Percentiles rank a stretch among this genome's conserved stretches.
Evolutionary conservation across 2,888 invertebrate genomes (phyloP).

Genomic region (Tetranychus truncatus): DNA sequence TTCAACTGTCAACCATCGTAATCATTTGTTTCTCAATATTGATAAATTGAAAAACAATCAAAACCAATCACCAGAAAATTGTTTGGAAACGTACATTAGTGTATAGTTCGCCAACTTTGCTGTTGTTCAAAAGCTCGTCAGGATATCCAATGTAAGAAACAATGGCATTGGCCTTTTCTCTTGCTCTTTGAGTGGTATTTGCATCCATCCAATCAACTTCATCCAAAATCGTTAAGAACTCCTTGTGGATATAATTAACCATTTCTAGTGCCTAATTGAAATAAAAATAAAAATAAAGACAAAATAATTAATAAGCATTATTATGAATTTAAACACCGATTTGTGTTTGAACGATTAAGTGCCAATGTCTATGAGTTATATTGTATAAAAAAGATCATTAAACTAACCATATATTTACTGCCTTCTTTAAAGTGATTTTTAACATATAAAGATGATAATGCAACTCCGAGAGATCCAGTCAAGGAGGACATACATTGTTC

Average conservation of each 20-base stretch:
- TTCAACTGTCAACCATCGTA: neutral
- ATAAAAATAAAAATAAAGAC: neutral
- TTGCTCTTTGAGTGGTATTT: conserved; percentile 41
- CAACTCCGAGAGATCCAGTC: conserved; percentile 26
- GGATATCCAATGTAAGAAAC: conserved; percentile 28
- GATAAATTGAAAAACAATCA: neutral
- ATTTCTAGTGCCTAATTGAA: conserved; percentile 49
- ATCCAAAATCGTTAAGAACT: conserved; percentile 59
- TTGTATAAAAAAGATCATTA: neutral
- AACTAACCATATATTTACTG: conserved; percentile 46
- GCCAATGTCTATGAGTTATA: too few species aligned
- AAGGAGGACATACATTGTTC: conserved; percentile 59
- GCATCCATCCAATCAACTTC: conserved; percentile 82
- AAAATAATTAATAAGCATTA: neutral
- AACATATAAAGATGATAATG: conserved; percentile 51
- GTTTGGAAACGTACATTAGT: conserved; percentile 22
- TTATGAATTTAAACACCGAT: too few species aligned
- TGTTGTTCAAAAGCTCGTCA: conserved; percentile 26
- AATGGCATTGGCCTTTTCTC: conserved; percentile 25
- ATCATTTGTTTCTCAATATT: neutral
- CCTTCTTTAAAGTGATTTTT: conserved; percentile 67
- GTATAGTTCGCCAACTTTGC: conserved; percentile 23
- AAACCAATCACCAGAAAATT: neutral
- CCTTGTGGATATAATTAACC: conserved; percentile 61
- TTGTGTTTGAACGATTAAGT: too few species aligned